Conservation (phyloP, 2,113 vertebrate species). For the Microcebus tavaratra region DNA sequence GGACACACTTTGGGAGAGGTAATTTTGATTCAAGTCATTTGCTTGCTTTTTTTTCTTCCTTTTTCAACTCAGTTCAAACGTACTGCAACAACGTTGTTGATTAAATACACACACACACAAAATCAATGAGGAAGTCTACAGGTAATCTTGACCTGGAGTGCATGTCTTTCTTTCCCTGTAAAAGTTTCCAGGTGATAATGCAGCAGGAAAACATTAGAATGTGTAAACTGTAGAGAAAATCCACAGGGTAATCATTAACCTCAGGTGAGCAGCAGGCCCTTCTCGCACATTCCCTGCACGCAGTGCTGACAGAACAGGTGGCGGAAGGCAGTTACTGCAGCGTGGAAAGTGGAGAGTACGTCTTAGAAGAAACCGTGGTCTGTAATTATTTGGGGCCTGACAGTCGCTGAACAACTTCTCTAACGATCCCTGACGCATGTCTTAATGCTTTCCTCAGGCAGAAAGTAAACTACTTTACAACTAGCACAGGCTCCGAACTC, state of each 20-base stretch:
- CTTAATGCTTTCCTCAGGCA: neutral
- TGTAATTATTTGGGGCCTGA: conserved; percentile 64
- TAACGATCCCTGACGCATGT: neutral
- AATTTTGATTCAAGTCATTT: neutral
- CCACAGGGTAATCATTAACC: conserved; percentile 2
- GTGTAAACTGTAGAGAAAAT: neutral
- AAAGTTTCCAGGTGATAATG: neutral
- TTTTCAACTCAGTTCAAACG: neutral
- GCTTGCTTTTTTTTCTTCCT: neutral
- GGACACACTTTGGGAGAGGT: neutral
- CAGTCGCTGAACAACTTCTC: neutral
- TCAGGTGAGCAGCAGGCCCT: neutral
- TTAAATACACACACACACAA: neutral
- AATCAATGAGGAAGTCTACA: neutral
- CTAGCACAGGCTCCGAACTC: neutral
- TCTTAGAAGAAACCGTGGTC: conserved; percentile 35
- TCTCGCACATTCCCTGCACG: neutral
- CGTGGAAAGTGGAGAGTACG: neutral
- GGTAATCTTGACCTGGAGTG: neutral
- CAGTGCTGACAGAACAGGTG: neutral
- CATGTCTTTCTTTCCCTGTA: neutral
- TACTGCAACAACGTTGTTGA: rapidly evolving
- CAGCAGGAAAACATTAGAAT: neutral
- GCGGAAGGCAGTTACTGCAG: neutral
- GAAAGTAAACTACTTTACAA: neutral